These are phyloP conservation scores for Parotocinclus haroldoi DNA, from an alignment of 2,797 vertebrate genomes.

Conservation along the genomic window DNA sequence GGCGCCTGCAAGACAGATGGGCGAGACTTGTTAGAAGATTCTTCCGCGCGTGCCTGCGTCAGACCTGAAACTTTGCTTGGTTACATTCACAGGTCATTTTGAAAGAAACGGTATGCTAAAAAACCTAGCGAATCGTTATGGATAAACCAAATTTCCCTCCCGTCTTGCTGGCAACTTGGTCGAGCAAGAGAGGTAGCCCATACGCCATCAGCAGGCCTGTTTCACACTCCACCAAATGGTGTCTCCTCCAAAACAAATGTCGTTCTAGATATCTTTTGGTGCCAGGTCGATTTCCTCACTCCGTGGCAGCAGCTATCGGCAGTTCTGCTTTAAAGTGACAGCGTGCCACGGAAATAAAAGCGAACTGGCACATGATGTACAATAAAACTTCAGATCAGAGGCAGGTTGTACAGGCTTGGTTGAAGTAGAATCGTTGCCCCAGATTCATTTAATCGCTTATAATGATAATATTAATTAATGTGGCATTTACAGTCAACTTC, in stretches of 20 bases:
- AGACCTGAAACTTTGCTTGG: background rate
- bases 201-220: constrained; percentile 18
- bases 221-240: constrained; percentile 34
- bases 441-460: no score
- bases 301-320: background rate
- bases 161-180: background rate
- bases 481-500: no score
- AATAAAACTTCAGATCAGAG: no score
- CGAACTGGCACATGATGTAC: no score
- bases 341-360: constrained; percentile 3
- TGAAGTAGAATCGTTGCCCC: no score
- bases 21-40: constrained; percentile 8
- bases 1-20: background rate
- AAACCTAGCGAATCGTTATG: background rate
- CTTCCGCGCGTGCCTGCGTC: background rate
- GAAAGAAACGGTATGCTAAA: constrained; percentile 4
- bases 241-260: constrained; percentile 29
- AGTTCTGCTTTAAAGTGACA: constrained; percentile 18
- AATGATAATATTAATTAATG: no score
- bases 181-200: background rate
- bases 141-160: background rate
- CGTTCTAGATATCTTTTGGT: background rate
- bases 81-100: constrained; percentile 19
- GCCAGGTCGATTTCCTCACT: background rate
- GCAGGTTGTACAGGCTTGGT: no score